A percentile compares a stretch with the other conserved stretches of the same genome.
Conservation (phyloP, 2,888 invertebrate genomes). For the Callyntrura sp. region DNA sequence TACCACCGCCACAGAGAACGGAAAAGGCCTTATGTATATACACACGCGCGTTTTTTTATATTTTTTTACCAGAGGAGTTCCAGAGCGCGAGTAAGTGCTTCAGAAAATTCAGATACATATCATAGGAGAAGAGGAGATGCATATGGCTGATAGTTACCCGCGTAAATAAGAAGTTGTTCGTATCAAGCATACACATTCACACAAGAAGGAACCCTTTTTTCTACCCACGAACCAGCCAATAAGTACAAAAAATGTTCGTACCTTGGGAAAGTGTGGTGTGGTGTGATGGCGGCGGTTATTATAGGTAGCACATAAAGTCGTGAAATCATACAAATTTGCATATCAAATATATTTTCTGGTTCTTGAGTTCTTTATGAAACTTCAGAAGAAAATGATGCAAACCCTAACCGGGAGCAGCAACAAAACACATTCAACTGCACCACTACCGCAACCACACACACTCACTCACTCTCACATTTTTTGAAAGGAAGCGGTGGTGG, state of each 20-base stretch:
- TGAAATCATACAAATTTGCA: constrained; percentile 55
- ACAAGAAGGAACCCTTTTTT: background rate
- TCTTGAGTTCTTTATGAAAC: constrained; percentile 67
- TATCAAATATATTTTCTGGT: constrained; percentile 62
- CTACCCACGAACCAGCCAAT: background rate
- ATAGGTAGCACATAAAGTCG: constrained; percentile 52
- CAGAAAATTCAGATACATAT: background rate
- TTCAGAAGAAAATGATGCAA: constrained; percentile 46
- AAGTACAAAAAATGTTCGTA: constrained; percentile 4
- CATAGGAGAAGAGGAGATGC: background rate
- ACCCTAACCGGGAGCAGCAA: constrained; percentile 11
- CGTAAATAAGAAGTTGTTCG: background rate
- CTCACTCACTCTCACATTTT: background rate
- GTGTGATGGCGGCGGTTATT: background rate
- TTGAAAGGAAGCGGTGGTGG: background rate
- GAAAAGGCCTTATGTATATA: background rate
- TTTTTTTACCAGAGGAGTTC: background rate
- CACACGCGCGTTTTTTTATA: background rate
- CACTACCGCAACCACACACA: background rate
- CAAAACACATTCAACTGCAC: constrained; percentile 9
- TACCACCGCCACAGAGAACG: background rate
- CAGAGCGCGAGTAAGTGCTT: background rate
- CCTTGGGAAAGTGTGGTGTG: background rate
- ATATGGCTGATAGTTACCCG: background rate
- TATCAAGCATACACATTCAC: too few species aligned